Evolutionary conservation across 2,113 vertebrate genomes (phyloP).

Genomic region (Pampusana beccarii): DNA sequence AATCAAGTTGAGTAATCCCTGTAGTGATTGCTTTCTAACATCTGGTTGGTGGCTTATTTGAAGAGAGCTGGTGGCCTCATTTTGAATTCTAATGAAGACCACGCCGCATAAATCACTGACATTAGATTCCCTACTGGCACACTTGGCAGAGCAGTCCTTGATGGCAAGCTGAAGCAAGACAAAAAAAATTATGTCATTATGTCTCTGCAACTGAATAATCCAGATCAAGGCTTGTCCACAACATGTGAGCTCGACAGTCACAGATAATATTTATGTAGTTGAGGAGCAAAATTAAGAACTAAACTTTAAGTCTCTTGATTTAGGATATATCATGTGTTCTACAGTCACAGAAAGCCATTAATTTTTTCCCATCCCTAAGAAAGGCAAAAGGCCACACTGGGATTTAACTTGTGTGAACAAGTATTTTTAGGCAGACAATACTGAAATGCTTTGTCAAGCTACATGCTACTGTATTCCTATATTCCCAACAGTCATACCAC

Average conservation of each 20-base stretch:
- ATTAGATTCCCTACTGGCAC: not conserved
- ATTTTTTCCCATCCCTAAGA: not conserved
- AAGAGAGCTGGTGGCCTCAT: not conserved
- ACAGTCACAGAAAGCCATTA: not conserved
- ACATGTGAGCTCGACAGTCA: not conserved
- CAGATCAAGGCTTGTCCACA: not conserved
- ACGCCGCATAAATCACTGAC: not conserved
- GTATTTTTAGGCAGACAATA: not conserved
- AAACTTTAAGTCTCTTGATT: not conserved
- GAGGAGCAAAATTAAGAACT: not conserved
- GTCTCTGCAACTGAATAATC: not conserved
- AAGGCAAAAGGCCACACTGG: not conserved
- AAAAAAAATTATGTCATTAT: not conserved
- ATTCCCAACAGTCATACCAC: not conserved
- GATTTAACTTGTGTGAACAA: not conserved
- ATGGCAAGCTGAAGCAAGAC: not conserved
- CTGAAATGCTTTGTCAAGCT: not conserved
- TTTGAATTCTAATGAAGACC: constrained; percentile 34
- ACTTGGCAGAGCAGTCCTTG: not conserved
- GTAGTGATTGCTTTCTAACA: not conserved
- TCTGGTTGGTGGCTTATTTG: not conserved
- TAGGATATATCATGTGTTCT: not conserved
- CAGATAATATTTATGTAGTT: not conserved
- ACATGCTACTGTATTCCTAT: not conserved
- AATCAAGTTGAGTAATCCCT: not conserved